These are phyloP conservation scores for Silurus asotus DNA, from an alignment of 2,113 vertebrate genomes.

Conservation along the genomic window DNA sequence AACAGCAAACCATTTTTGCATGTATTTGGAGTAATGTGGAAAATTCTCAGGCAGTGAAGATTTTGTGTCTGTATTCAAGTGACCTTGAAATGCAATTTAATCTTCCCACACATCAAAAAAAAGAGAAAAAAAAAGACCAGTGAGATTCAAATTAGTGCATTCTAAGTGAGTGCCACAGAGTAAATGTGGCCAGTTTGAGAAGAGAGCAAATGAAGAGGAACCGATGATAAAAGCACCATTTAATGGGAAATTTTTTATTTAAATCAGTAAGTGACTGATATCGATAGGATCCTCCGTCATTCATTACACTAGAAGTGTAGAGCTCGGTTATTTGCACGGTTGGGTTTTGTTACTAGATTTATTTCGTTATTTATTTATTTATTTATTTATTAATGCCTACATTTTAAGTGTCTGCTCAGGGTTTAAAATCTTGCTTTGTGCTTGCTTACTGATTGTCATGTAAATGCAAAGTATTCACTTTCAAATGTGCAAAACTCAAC, in stretches of 20 bases:
- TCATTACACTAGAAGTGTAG: conserved; percentile 26
- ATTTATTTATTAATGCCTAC: conserved; percentile 9
- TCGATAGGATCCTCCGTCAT: conserved; percentile 10
- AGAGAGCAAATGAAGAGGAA: conserved; percentile 42
- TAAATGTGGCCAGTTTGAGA: conserved; percentile 59
- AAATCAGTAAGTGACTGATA: conserved; percentile 18
- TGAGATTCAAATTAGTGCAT: conserved; percentile 64
- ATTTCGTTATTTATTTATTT: not conserved
- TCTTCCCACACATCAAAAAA: conserved; percentile 64
- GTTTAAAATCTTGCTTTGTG: conserved; percentile 10
- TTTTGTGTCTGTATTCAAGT: conserved; percentile 49
- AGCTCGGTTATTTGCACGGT: conserved; percentile 39
- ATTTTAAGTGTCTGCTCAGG: conserved; percentile 20
- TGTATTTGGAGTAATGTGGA: not conserved
- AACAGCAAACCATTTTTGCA: not conserved
- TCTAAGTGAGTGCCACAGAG: conserved; percentile 54
- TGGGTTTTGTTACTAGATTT: conserved; percentile 34
- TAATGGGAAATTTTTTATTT: conserved; percentile 24
- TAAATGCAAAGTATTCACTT: not conserved
- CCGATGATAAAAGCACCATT: conserved; percentile 53
- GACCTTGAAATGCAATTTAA: conserved; percentile 70
- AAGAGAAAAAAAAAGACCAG: conserved; percentile 42
- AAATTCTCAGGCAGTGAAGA: conserved; percentile 10
- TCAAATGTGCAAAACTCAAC: conserved; percentile 40
- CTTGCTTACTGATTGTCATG: not conserved